phyloP scores from a whole-genome alignment of 1,140 invertebrate species.

The Tyrophagus putrescentiae region DNA sequence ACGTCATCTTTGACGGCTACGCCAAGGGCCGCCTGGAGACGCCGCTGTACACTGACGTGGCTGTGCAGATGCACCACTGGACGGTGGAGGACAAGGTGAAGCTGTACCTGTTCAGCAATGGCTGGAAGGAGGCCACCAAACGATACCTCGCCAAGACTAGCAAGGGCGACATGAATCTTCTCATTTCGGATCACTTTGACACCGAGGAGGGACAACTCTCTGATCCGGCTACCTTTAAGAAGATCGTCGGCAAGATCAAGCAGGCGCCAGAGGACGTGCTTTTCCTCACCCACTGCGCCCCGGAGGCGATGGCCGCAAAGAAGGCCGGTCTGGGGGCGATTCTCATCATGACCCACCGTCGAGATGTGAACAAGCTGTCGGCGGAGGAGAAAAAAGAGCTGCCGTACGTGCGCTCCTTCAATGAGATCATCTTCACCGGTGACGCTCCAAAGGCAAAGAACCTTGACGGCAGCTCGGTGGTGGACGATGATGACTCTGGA shows the following conservation, averaged over 20 bases:
- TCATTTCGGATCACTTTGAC: slow-evolving; percentile 21
- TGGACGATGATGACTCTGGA: too few relatives aligned
- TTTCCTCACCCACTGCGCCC: slow-evolving; percentile 18
- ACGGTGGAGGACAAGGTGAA: slow-evolving; percentile 1
- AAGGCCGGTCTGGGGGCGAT: slow-evolving; percentile 10
- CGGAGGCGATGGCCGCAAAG: slow-evolving; percentile 18
- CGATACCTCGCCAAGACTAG: slow-evolving; percentile 13
- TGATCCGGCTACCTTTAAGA: slow-evolving; percentile 8
- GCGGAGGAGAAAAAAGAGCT: slow-evolving; percentile 5
- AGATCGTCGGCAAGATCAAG: background rate
- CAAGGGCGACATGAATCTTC: slow-evolving; percentile 20
- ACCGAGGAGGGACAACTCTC: slow-evolving; percentile 6
- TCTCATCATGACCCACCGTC: slow-evolving; percentile 18
- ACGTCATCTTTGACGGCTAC: slow-evolving; percentile 19
- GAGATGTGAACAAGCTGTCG: slow-evolving; percentile 1
- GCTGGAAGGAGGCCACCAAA: slow-evolving; percentile 21
- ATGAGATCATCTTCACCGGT: slow-evolving; percentile 7
- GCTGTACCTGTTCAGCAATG: slow-evolving; percentile 20
- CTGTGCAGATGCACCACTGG: slow-evolving; percentile 20
- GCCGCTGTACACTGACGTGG: slow-evolving; percentile 19
- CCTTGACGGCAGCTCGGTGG: too few relatives aligned
- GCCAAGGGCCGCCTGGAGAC: background rate
- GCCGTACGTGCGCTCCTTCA: slow-evolving; percentile 3
- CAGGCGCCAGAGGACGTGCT: slow-evolving; percentile 15
- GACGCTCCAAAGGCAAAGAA: too few relatives aligned